Percentiles rank a stretch among this genome's conserved stretches.
These are phyloP conservation scores for Parazoanthus swiftii DNA, from an alignment of 92 coral and sea anemone species.

Conservation along the genomic window DNA sequence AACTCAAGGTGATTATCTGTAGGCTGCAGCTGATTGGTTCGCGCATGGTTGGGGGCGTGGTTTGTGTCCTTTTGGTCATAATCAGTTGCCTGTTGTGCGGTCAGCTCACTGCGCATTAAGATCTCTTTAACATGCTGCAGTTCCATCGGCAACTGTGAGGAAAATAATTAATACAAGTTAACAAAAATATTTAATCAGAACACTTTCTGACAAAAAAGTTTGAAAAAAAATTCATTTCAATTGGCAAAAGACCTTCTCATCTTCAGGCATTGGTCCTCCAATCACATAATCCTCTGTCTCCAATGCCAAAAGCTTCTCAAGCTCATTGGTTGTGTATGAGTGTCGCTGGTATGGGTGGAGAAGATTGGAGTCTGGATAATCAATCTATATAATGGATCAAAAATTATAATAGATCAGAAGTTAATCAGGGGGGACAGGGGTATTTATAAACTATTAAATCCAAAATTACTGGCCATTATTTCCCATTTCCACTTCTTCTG, in stretches of 20 bases:
- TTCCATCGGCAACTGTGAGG: slow-evolving; percentile 87
- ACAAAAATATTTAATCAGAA: not conserved
- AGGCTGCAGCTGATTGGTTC: slow-evolving; percentile 42
- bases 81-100: slow-evolving; percentile 45
- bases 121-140: slow-evolving; percentile 90
- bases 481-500: not conserved
- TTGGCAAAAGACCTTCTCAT: slow-evolving; percentile 72
- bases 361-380: slow-evolving; percentile 86
- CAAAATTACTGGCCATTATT: not conserved
- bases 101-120: slow-evolving; percentile 71
- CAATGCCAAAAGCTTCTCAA: slow-evolving; percentile 88
- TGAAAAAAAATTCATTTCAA: not conserved
- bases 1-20: slow-evolving; percentile 74
- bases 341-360: slow-evolving; percentile 92
- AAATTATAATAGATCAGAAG: too few species aligned
- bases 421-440: too few species aligned
- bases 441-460: too few species aligned
- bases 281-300: slow-evolving; percentile 88
- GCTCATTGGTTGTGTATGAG: slow-evolving; percentile 83
- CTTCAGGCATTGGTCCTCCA: slow-evolving; percentile 96
- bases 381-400: slow-evolving; percentile 61
- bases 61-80: slow-evolving; percentile 29
- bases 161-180: not conserved
- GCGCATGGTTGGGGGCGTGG: slow-evolving; percentile 35
- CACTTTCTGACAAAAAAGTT: not conserved